These are phyloP conservation scores for Ctenoplectra terminalis DNA, from an alignment of 1,140 invertebrate genomes.

Conservation along the genomic window DNA sequence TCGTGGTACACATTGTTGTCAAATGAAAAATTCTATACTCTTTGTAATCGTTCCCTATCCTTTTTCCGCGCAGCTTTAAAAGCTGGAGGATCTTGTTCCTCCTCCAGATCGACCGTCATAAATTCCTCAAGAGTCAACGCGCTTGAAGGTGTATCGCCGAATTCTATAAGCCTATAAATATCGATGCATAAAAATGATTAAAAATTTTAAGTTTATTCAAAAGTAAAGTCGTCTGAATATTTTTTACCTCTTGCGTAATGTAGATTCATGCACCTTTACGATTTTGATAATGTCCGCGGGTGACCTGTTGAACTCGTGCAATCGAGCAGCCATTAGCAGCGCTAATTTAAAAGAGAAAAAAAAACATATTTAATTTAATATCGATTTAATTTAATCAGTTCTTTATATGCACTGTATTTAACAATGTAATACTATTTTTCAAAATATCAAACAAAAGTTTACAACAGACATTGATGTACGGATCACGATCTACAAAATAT, in stretches of 20 bases:
- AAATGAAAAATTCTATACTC: slow-evolving; percentile 80
- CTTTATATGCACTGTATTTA: no score
- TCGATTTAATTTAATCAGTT: background rate
- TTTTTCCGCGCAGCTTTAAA: slow-evolving; percentile 95
- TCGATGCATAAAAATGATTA: background rate
- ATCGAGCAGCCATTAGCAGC: slow-evolving; percentile 94
- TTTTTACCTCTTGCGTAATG: slow-evolving; percentile 91
- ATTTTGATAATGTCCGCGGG: slow-evolving; percentile 96
- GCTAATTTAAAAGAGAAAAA: slow-evolving; percentile 85
- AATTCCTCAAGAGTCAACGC: slow-evolving; percentile 97
- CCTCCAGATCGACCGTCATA: slow-evolving; percentile 97
- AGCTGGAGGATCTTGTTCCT: slow-evolving; percentile 97
- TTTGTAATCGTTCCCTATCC: slow-evolving; percentile 91
- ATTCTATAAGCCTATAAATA: slow-evolving; percentile 91
- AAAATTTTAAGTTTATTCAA: background rate
- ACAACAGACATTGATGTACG: background rate
- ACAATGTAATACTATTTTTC: background rate
- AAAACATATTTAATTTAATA: slow-evolving; percentile 4
- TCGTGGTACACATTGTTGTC: background rate
- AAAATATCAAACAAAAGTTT: background rate
- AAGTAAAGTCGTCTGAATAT: slow-evolving; percentile 19
- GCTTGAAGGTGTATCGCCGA: slow-evolving; percentile 94
- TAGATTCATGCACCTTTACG: slow-evolving; percentile 97
- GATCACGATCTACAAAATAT: background rate
- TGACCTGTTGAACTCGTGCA: slow-evolving; percentile 95